These are phyloP conservation scores for Danio aesculapii DNA, from an alignment of 2,797 vertebrate species.

Conservation along the genomic window DNA sequence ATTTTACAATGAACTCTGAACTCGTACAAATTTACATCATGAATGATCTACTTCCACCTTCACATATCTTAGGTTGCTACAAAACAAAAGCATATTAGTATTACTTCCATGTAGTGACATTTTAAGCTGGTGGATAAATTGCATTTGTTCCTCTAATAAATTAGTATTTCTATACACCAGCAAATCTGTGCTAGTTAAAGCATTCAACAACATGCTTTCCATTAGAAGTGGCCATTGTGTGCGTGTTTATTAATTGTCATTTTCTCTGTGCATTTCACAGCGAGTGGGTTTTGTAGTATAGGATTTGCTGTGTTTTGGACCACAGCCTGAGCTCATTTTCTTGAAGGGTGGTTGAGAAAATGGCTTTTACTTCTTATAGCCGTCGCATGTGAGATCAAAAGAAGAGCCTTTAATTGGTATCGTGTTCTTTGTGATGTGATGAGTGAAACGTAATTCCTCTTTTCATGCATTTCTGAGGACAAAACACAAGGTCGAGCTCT, in stretches of 20 bases:
- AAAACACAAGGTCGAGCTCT: background rate
- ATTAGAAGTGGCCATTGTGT: background rate
- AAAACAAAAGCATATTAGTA: no score
- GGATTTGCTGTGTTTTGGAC: slow-evolving; percentile 33
- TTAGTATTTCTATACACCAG: no score
- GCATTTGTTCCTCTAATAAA: no score
- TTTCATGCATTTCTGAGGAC: background rate
- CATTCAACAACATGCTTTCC: background rate
- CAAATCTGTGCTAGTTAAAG: background rate
- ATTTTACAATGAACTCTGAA: no score
- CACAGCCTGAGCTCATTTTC: slow-evolving; percentile 44
- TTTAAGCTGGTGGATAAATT: no score
- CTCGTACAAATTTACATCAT: no score
- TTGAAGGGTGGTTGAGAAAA: slow-evolving; percentile 38
- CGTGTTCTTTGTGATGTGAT: slow-evolving; percentile 15
- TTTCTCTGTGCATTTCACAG: slow-evolving; percentile 2
- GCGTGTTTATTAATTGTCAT: background rate
- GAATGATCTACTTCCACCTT: no score
- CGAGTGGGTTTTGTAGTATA: slow-evolving; percentile 24
- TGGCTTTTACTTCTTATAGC: slow-evolving; percentile 20
- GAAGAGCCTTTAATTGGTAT: slow-evolving; percentile 28
- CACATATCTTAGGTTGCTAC: no score
- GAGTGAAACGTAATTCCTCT: slow-evolving; percentile 6
- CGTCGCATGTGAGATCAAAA: slow-evolving; percentile 19
- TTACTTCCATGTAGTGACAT: no score